phyloP scores from a whole-genome alignment of 2,888 invertebrate species.

The Scaptomyza caliginosa region DNA sequence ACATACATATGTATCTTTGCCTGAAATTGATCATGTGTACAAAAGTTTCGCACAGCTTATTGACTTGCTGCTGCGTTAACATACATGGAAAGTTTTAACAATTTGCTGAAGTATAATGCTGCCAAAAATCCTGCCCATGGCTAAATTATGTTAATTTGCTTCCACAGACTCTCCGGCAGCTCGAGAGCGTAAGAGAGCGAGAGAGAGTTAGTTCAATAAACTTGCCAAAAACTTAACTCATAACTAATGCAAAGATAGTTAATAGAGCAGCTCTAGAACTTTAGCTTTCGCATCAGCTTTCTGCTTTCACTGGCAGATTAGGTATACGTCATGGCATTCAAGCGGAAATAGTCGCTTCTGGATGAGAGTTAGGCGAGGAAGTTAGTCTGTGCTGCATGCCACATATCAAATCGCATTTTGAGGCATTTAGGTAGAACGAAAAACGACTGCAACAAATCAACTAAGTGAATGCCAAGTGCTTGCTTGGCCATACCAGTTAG shows the following conservation, averaged over 20 bases:
- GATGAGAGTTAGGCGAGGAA: not conserved
- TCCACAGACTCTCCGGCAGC: not conserved
- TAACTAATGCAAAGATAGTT: slow-evolving; percentile 59
- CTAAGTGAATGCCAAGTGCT: slow-evolving; percentile 61
- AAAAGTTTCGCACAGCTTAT: slow-evolving; percentile 66
- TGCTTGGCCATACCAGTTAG: slow-evolving; percentile 68
- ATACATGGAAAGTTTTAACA: slow-evolving; percentile 58
- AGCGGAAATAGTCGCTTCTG: slow-evolving; percentile 47
- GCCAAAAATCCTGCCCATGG: slow-evolving; percentile 48
- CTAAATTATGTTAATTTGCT: slow-evolving; percentile 73
- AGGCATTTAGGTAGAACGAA: slow-evolving; percentile 71
- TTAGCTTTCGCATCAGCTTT: not conserved
- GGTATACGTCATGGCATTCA: slow-evolving; percentile 27
- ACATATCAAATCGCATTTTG: slow-evolving; percentile 73
- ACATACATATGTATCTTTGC: slow-evolving; percentile 9
- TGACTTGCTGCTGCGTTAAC: slow-evolving; percentile 58
- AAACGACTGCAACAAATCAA: slow-evolving; percentile 79
- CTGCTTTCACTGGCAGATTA: slow-evolving; percentile 16
- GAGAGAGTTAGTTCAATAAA: slow-evolving; percentile 52
- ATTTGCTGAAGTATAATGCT: slow-evolving; percentile 38
- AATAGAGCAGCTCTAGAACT: slow-evolving; percentile 29
- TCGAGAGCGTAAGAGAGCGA: slow-evolving; percentile 1
- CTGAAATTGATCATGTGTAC: slow-evolving; percentile 59
- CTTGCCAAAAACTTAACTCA: slow-evolving; percentile 42
- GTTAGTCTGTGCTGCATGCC: slow-evolving; percentile 30